Evolutionary conservation across 2,113 vertebrate genomes (phyloP).

Genomic region (Origma solitaria): DNA sequence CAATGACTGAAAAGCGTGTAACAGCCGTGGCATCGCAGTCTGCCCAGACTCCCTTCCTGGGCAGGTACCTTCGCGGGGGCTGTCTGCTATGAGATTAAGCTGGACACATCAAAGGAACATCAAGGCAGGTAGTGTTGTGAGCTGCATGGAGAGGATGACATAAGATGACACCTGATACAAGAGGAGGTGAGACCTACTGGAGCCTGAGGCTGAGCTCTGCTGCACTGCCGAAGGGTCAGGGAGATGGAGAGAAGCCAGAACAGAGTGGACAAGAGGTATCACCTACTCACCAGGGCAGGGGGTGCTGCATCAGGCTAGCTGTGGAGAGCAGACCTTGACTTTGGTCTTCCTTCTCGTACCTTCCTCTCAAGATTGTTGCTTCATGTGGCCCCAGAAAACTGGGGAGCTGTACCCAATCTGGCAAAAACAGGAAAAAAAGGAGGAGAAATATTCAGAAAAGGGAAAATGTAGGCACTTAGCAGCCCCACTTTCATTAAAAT

Average conservation of each 20-base stretch:
- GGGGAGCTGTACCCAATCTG: not conserved
- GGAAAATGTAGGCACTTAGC: not conserved
- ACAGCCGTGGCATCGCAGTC: not conserved
- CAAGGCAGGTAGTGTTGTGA: constrained; percentile 1
- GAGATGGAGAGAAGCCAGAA: not conserved
- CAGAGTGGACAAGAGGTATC: not conserved
- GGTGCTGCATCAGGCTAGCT: not conserved
- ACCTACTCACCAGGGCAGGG: not conserved
- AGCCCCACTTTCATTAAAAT: not conserved
- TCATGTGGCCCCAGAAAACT: not conserved
- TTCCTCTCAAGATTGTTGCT: not conserved
- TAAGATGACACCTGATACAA: not conserved
- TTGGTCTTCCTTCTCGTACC: not conserved
- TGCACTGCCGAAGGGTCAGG: not conserved
- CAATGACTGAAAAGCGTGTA: constrained; percentile 14
- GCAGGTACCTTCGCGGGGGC: not conserved
- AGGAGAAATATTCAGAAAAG: not conserved
- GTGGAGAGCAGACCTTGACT: not conserved
- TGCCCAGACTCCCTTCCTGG: not conserved
- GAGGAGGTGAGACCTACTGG: not conserved
- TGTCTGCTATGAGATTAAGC: not conserved
- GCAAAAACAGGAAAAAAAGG: not conserved
- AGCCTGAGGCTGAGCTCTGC: not conserved
- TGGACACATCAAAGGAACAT: constrained; percentile 31
- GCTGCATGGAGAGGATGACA: not conserved